These are phyloP conservation scores for Brenthis daphne DNA, from an alignment of 2,888 invertebrate genomes.

Conservation along the genomic window DNA sequence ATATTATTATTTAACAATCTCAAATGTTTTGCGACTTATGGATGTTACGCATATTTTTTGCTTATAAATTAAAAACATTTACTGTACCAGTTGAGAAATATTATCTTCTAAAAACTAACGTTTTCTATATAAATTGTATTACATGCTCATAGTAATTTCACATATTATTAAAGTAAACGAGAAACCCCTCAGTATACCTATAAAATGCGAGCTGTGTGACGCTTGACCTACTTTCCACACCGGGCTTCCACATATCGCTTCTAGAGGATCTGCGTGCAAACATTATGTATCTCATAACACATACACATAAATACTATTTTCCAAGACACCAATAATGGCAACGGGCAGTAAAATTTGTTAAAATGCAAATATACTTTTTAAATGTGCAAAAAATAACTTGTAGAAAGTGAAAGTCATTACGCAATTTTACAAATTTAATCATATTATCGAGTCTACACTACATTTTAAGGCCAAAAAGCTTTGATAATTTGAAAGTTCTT, in stretches of 20 bases:
- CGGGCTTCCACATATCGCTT: conserved; percentile 68
- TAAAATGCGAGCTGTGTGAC: conserved; percentile 78
- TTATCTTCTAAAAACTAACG: too few species aligned
- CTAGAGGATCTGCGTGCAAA: conserved; percentile 45
- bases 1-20: neutral
- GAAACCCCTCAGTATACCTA: conserved; percentile 68
- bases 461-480: too few species aligned
- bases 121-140: conserved; percentile 20
- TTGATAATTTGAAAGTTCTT: too few species aligned
- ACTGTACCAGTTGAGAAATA: too few species aligned
- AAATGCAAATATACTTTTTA: conserved; percentile 67
- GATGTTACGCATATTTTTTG: too few species aligned
- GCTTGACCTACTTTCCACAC: conserved; percentile 75
- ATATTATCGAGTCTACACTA: neutral
- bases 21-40: too few species aligned
- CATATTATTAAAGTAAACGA: conserved; percentile 58
- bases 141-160: conserved; percentile 44
- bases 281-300: conserved; percentile 44
- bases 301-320: conserved; percentile 58
- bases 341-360: conserved; percentile 57
- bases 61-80: too few species aligned
- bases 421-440: conserved; percentile 70
- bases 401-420: conserved; percentile 77
- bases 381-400: conserved; percentile 67
- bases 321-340: conserved; percentile 41